Evolutionary conservation across 2,797 vertebrate species (phyloP).

Genomic region (Bovichtus diacanthus): DNA sequence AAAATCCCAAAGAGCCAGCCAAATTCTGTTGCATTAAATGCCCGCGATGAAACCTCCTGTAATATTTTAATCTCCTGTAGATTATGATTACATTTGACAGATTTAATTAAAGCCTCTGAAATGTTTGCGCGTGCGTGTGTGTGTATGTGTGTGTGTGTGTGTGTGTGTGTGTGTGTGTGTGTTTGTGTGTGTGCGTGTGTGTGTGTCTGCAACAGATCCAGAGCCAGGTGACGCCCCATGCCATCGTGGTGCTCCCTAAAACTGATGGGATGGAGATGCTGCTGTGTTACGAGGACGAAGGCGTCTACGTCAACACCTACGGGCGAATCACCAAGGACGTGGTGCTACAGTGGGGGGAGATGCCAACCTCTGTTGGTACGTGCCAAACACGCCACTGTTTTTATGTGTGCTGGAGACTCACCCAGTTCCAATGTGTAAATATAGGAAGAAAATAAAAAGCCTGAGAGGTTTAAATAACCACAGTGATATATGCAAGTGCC

Average conservation of each 20-base stretch:
- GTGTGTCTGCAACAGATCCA: constrained; percentile 69
- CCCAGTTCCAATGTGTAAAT: not conserved
- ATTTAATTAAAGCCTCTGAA: constrained; percentile 37
- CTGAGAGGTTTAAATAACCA: not conserved
- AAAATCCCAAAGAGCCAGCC: constrained; percentile 7
- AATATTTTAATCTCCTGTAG: constrained; percentile 40
- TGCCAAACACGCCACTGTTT: not conserved
- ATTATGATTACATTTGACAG: constrained; percentile 25
- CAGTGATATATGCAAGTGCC: not conserved
- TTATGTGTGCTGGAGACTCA: not conserved
- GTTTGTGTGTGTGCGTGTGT: too few relatives aligned
- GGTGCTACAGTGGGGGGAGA: constrained; percentile 99
- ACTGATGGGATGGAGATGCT: constrained; percentile 94
- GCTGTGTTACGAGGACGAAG: constrained; percentile 94
- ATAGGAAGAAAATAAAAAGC: too few relatives aligned
- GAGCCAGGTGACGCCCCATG: constrained; percentile 87
- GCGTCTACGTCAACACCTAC: constrained; percentile 94
- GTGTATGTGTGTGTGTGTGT: too few relatives aligned
- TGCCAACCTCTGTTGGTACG: constrained; percentile 92
- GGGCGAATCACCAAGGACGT: constrained; percentile 96
- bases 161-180: not conserved
- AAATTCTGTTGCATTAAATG: constrained; percentile 36
- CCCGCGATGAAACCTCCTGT: constrained; percentile 25
- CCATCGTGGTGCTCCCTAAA: constrained; percentile 93
- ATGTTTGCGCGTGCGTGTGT: too few relatives aligned